Evolutionary conservation across 2,888 invertebrate species (phyloP).

Genomic region (Hirtodrosophila confusa): DNA sequence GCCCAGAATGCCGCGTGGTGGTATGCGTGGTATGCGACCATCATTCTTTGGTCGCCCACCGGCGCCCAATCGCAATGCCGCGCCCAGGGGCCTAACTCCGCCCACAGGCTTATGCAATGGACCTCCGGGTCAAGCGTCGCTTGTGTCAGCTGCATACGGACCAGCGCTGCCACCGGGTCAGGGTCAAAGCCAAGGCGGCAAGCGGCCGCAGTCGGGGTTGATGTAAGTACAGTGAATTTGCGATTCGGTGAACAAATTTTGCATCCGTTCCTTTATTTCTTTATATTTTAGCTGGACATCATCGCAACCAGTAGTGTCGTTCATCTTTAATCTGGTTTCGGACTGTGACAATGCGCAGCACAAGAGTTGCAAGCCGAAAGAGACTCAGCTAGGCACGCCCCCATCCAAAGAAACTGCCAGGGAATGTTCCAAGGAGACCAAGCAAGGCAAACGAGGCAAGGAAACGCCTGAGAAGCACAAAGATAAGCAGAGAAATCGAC

Average conservation of each 20-base stretch:
- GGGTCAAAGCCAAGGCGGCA: constrained; percentile 10
- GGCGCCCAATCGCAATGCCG: constrained; percentile 21
- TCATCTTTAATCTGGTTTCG: constrained; percentile 45
- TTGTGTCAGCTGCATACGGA: constrained; percentile 33
- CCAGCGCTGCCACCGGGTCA: constrained; percentile 41
- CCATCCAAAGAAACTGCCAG: constrained; percentile 19
- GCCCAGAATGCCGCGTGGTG: constrained; percentile 65
- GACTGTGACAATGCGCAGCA: constrained; percentile 54
- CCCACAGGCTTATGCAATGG: constrained; percentile 20
- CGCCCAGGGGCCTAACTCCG: constrained; percentile 25
- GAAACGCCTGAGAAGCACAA: constrained; percentile 3
- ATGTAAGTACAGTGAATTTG: constrained; percentile 33
- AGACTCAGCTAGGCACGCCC: not conserved
- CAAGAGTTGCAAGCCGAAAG: constrained; percentile 42
- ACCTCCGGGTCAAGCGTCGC: not conserved
- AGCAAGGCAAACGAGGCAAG: constrained; percentile 1
- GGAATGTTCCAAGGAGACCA: not conserved
- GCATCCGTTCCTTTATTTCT: not conserved
- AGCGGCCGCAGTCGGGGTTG: constrained; percentile 44
- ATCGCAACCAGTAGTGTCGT: constrained; percentile 46
- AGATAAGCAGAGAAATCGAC: constrained; percentile 12
- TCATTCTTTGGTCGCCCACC: constrained; percentile 57
- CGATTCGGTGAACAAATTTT: not conserved
- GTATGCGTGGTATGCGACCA: constrained; percentile 65
- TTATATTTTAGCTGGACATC: constrained; percentile 53